Base-by-base conservation (phyloP, 1,140 invertebrate genomes). In the Carposina sasakii region DNA sequence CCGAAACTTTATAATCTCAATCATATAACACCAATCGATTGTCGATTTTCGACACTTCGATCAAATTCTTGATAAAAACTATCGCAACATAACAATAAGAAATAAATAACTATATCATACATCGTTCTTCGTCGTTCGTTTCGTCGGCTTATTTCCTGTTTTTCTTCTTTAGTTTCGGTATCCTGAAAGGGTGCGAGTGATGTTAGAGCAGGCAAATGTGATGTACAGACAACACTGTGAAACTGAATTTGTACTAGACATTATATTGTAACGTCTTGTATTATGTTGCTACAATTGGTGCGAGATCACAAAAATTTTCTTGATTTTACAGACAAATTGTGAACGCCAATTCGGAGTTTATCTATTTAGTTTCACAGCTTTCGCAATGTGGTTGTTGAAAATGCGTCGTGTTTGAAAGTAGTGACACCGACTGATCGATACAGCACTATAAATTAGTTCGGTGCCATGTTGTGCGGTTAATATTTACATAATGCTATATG, bases 151-250 rank as follows among this genome's bases (percentile, higher is more conserved):
- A 81, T 75, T 73, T 78, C 28, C 26, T 31, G 3, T 40, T 40
- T 72, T 78, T 71, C 66, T 63, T 54, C 65, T 81, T 83, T 58
- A 83, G 67, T 62, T 83, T 83, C 71, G 79, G 79, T 65, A 83
- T 83, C 71, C 79, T 83, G 79, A 49, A 81, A 81, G 59, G 57
- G 74, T 75, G 76, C 71, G 50, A 34, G 75, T 75, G 71, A 26
- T 49, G 75, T 83, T 81, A 81, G 62, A 60, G 62, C 67, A 67
- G 63, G 70, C 67, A 66, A n/a, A 51, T 56, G 61, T 42, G 43
- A 22, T 26, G 6, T 37, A 40, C 28, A 31, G 40, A 42, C 34
- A 54, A 52, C 59, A 66, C 52, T 64, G 60, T 59, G 57, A 68
- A 63, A 63, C 54, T 42, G 24, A 12, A 19, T 36, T 23, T 10